These are phyloP conservation scores for Chesias legatella DNA, from an alignment of 2,888 invertebrate species.

Conservation along the genomic window DNA sequence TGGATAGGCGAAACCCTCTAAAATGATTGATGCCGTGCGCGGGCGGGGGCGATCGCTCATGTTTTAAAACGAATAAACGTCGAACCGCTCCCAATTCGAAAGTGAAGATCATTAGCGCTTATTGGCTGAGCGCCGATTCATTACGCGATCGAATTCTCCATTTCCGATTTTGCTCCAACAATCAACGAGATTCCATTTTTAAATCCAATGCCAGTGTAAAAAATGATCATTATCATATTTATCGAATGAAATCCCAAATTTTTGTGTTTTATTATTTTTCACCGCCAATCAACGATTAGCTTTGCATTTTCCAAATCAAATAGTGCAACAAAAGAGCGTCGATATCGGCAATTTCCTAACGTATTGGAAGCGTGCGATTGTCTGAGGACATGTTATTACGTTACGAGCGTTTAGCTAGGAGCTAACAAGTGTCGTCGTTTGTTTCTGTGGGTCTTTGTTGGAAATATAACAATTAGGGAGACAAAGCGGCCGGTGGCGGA, in stretches of 20 bases:
- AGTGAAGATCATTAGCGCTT: slow-evolving; percentile 76
- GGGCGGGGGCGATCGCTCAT: slow-evolving; percentile 57
- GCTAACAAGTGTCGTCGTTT: slow-evolving; percentile 65
- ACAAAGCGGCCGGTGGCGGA: slow-evolving; percentile 60
- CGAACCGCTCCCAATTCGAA: slow-evolving; percentile 68
- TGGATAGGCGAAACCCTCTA: slow-evolving; percentile 80
- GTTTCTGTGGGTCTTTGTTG: slow-evolving; percentile 71
- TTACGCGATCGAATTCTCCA: slow-evolving; percentile 53
- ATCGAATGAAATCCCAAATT: too few relatives aligned
- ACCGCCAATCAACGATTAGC: too few relatives aligned
- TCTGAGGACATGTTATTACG: slow-evolving; percentile 76
- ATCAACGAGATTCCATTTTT: slow-evolving; percentile 31
- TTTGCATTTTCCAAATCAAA: slow-evolving; percentile 33
- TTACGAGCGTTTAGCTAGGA: slow-evolving; percentile 66
- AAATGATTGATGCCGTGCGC: slow-evolving; percentile 77
- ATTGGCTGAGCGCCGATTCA: slow-evolving; percentile 58
- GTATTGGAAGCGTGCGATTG: slow-evolving; percentile 71
- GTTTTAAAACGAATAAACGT: slow-evolving; percentile 79
- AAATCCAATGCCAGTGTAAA: neutral
- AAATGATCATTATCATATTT: too few relatives aligned
- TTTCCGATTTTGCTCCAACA: slow-evolving; percentile 41
- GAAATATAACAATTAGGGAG: slow-evolving; percentile 71
- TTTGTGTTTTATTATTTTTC: too few relatives aligned
- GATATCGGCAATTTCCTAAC: slow-evolving; percentile 71
- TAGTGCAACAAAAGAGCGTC: slow-evolving; percentile 52